A percentile compares a stretch with the other conserved stretches of the same genome.
Evolutionary conservation across 1,140 invertebrate species (phyloP).

Genomic region (Archegozetes longisetosus): DNA sequence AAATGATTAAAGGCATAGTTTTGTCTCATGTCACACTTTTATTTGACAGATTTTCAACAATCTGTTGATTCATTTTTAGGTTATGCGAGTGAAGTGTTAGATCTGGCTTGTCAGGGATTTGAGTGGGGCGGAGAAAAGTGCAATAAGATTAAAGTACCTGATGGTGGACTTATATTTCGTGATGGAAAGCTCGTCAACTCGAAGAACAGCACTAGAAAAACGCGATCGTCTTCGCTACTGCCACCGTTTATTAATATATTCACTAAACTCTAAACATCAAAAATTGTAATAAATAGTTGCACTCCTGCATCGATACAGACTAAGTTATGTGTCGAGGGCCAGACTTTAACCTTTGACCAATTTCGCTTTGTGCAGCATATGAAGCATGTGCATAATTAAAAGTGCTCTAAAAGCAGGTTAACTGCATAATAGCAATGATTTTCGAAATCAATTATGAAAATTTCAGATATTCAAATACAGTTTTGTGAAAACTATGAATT

Average conservation of each 20-base stretch:
- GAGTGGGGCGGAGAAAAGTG: constrained; percentile 12
- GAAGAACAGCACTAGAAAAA: not conserved
- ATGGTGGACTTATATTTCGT: constrained; percentile 8
- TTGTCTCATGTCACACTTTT: not conserved
- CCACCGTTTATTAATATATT: constrained; percentile 15
- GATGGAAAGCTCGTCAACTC: not conserved
- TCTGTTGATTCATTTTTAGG: not conserved
- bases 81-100: constrained; percentile 17
- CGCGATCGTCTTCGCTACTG: constrained; percentile 8
- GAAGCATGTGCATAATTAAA: too few species aligned
- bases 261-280: not conserved
- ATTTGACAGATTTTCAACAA: not conserved
- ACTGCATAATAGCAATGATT: too few species aligned
- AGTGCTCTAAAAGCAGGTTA: too few species aligned
- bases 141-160: constrained; percentile 13
- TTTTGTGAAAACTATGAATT: too few species aligned
- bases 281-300: not conserved
- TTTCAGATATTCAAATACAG: too few species aligned
- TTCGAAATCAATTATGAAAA: too few species aligned
- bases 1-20: constrained; percentile 14
- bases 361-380: too few species aligned
- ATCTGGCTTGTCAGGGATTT: constrained; percentile 15
- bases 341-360: too few species aligned
- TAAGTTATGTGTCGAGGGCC: too few species aligned
- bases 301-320: too few species aligned